Evolutionary conservation across 2,113 vertebrate species (phyloP).

Genomic region (Eulemur rufifrons): DNA sequence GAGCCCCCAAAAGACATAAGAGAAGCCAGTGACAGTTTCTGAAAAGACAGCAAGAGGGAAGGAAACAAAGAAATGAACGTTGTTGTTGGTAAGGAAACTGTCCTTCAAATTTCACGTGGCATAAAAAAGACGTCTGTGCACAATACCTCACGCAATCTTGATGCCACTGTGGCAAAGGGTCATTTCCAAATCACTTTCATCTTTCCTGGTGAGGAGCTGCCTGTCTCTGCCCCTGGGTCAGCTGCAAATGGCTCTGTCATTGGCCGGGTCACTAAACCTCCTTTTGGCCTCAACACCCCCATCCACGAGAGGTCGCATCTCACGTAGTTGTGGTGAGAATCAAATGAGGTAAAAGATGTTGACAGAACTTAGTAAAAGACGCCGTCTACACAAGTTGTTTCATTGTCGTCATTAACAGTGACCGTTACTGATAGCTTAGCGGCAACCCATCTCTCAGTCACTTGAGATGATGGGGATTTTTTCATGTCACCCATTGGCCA

Average conservation of each 20-base stretch:
- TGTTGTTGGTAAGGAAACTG: rapidly evolving
- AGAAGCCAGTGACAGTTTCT: background rate
- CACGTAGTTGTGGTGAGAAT: rapidly evolving
- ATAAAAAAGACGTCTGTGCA: background rate
- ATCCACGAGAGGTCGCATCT: rapidly evolving
- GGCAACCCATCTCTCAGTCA: rapidly evolving
- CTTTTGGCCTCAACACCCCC: rapidly evolving
- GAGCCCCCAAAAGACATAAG: background rate
- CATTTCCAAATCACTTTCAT: background rate
- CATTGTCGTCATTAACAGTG: rapidly evolving
- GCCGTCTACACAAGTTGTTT: rapidly evolving
- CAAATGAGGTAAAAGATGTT: rapidly evolving
- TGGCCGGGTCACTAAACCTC: rapidly evolving
- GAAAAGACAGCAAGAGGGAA: background rate
- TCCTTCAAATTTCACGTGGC: background rate
- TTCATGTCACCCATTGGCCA: background rate
- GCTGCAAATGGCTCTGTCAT: background rate
- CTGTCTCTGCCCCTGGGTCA: background rate
- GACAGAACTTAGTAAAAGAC: background rate
- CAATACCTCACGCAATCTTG: rapidly evolving
- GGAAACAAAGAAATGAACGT: background rate
- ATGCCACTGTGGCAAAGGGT: too few relatives aligned
- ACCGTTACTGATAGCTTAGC: rapidly evolving
- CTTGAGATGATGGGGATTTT: background rate
- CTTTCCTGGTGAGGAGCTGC: background rate